Evolutionary conservation across 1,140 invertebrate species (phyloP).

Genomic region (Scaptomyza hsui): DNA sequence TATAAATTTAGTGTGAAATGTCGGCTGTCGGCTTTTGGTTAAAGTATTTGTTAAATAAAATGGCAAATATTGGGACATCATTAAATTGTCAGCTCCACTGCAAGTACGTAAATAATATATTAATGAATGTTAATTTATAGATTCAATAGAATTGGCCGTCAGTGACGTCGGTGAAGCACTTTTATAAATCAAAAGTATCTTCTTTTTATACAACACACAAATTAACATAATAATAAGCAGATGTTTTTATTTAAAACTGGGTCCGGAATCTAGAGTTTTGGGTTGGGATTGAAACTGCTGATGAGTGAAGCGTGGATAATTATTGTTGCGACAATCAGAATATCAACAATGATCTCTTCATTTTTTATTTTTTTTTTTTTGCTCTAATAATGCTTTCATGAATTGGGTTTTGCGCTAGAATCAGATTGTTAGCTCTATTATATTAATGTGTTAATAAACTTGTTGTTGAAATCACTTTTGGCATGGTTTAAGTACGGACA

Average conservation of each 20-base stretch:
- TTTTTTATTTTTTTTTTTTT: constrained; percentile 18
- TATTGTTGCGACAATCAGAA: constrained; percentile 36
- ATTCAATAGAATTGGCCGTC: constrained; percentile 43
- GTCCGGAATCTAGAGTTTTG: not conserved
- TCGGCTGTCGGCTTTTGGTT: constrained; percentile 35
- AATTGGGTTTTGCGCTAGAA: constrained; percentile 40
- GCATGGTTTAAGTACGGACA: constrained; percentile 12
- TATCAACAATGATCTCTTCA: constrained; percentile 15
- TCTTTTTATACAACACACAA: constrained; percentile 10
- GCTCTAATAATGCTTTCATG: constrained; percentile 71
- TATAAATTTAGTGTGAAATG: constrained; percentile 41
- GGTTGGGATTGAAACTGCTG: constrained; percentile 8
- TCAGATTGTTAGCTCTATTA: constrained; percentile 17
- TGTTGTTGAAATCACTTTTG: constrained; percentile 28
- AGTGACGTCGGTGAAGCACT: constrained; percentile 51
- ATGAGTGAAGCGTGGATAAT: constrained; percentile 40
- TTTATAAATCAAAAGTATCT: not conserved
- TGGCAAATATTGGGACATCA: constrained; percentile 71
- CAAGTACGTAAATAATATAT: constrained; percentile 48
- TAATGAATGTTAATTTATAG: constrained; percentile 64
- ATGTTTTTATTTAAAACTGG: not conserved
- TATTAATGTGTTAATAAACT: constrained; percentile 40
- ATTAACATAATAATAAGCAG: constrained; percentile 2
- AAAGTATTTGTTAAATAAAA: constrained; percentile 54
- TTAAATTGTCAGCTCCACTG: constrained; percentile 57